These are phyloP conservation scores for Crocodylus rhombifer DNA, from an alignment of 2,797 vertebrate genomes.

Conservation along the genomic window DNA sequence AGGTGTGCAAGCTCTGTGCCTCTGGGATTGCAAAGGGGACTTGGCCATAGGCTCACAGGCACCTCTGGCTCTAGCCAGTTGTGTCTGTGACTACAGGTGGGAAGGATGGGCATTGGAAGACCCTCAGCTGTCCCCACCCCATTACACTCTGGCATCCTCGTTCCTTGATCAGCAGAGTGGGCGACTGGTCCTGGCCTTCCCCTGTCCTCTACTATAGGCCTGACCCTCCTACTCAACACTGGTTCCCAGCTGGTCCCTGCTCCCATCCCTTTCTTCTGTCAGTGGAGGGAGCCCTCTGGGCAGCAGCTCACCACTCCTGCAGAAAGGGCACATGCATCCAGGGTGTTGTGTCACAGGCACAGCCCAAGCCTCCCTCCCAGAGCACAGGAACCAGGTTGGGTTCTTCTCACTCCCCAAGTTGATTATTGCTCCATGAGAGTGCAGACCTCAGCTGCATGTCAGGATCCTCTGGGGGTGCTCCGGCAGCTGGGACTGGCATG, in stretches of 20 bases:
- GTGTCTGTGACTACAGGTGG: background rate
- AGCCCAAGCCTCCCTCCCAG: background rate
- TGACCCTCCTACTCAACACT: background rate
- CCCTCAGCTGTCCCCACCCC: background rate
- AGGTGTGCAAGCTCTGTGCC: rapidly evolving
- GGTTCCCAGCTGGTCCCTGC: background rate
- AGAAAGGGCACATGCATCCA: background rate
- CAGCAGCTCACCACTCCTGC: background rate
- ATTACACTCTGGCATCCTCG: background rate
- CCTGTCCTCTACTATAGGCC: background rate
- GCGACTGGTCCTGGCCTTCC: too few species aligned
- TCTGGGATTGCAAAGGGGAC: rapidly evolving
- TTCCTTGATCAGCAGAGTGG: background rate
- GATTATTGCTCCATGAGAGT: too few species aligned
- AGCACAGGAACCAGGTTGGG: background rate
- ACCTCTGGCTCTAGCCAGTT: rapidly evolving
- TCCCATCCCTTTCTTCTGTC: background rate
- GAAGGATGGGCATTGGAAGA: background rate
- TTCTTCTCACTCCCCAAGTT: background rate
- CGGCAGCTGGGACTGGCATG: background rate
- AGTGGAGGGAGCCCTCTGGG: background rate
- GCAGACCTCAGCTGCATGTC: background rate
- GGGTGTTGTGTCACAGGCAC: background rate
- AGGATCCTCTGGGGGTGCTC: background rate
- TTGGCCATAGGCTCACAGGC: background rate